These are phyloP conservation scores for Rhizomys pruinosus DNA, from an alignment of 2,113 vertebrate species.

Conservation along the genomic window DNA sequence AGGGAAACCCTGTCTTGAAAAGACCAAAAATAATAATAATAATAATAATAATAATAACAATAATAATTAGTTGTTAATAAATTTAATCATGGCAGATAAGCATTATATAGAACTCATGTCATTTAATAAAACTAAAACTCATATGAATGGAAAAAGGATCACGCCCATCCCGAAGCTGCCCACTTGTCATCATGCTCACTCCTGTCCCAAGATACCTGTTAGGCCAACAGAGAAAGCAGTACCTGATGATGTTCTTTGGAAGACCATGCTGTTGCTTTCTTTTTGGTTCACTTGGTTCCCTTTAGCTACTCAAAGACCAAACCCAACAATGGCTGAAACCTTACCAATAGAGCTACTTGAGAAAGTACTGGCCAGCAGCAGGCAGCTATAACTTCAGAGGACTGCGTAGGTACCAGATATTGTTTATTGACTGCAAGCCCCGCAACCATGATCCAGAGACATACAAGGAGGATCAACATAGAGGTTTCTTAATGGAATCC, in stretches of 20 bases:
- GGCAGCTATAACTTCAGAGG: not conserved
- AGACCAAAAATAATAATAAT: too few relatives aligned
- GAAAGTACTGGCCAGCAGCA: not conserved
- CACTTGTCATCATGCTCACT: not conserved
- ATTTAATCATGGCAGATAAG: not conserved
- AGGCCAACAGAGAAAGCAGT: not conserved
- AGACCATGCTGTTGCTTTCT: not conserved
- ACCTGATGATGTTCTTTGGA: fast-evolving
- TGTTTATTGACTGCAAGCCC: too few relatives aligned
- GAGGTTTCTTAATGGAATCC: too few relatives aligned
- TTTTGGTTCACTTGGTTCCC: too few relatives aligned
- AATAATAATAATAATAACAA: too few relatives aligned
- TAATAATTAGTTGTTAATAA: not conserved
- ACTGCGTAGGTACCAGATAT: too few relatives aligned
- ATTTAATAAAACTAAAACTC: not conserved
- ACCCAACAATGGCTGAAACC: not conserved
- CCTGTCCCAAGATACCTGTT: not conserved
- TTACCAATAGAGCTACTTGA: not conserved
- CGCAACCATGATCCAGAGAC: not conserved
- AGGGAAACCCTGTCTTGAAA: too few relatives aligned
- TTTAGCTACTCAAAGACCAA: not conserved
- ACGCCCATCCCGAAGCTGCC: fast-evolving
- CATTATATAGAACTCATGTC: not conserved
- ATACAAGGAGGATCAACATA: not conserved
- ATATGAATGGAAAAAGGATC: not conserved